A percentile compares a stretch with the other conserved stretches of the same genome.
phyloP scores from a whole-genome alignment of 2,113 vertebrate species.

The Entomyzon cyanotis region DNA sequence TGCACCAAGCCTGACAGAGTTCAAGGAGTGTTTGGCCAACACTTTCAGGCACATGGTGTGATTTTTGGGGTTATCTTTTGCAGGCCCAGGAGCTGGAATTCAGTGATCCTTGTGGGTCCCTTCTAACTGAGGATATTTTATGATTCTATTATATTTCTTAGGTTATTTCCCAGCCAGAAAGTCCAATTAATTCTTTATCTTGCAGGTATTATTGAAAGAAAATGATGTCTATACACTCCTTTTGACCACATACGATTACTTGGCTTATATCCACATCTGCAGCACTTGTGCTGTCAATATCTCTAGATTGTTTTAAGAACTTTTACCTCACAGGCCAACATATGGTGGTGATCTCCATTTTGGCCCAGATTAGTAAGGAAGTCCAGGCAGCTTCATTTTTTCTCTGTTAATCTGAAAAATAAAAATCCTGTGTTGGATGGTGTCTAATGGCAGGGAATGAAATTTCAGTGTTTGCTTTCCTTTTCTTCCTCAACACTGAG shows the following conservation, averaged over 20 bases:
- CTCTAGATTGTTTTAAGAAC: neutral
- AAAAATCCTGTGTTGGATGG: neutral
- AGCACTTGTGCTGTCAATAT: neutral
- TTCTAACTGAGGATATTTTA: neutral
- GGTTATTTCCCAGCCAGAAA: neutral
- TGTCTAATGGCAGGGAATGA: neutral
- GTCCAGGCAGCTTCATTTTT: neutral
- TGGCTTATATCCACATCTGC: neutral
- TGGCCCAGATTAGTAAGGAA: neutral
- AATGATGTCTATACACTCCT: neutral
- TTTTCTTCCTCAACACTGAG: neutral
- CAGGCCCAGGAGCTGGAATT: neutral
- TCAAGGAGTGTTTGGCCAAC: neutral
- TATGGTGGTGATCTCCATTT: neutral
- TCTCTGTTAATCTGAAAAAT: neutral
- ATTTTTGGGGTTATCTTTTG: neutral
- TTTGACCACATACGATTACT: neutral
- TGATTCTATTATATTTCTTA: neutral
- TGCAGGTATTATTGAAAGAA: neutral
- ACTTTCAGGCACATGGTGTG: neutral
- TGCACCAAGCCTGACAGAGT: neutral
- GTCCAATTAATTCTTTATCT: neutral
- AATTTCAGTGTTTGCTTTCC: neutral
- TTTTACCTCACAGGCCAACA: neutral
- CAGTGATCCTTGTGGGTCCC: neutral